These are phyloP conservation scores for Gymnoscelis rufifasciata DNA, from an alignment of 2,888 invertebrate species.

Conservation along the genomic window DNA sequence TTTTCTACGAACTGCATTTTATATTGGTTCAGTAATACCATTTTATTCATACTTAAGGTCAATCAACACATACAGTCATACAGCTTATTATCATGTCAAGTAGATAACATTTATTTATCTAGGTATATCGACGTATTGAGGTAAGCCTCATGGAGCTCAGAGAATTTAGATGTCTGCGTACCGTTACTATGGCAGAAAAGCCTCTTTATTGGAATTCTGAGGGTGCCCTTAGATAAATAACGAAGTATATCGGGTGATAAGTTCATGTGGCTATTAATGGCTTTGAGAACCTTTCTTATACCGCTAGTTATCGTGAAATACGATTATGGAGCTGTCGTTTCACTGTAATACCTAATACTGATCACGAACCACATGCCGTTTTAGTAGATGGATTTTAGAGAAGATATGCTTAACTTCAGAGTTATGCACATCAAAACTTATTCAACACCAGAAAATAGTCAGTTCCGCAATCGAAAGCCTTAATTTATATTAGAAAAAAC, in stretches of 20 bases:
- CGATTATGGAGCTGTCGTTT: neutral
- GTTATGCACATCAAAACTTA: too few species aligned
- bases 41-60: too few species aligned
- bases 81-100: too few species aligned
- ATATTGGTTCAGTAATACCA: too few species aligned
- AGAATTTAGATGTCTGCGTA: slow-evolving; percentile 34
- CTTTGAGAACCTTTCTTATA: slow-evolving; percentile 11
- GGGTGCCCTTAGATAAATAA: slow-evolving; percentile 18
- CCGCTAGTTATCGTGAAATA: neutral
- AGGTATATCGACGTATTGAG: slow-evolving; percentile 35
- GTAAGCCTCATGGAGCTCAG: slow-evolving; percentile 27
- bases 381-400: too few species aligned
- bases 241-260: slow-evolving; percentile 18
- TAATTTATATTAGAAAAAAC: too few species aligned
- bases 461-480: too few species aligned
- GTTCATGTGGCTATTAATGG: slow-evolving; percentile 16
- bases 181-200: slow-evolving; percentile 11
- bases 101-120: too few species aligned
- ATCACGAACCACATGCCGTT: neutral
- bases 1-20: too few species aligned
- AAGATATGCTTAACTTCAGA: too few species aligned
- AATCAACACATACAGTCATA: too few species aligned
- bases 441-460: too few species aligned
- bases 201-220: slow-evolving; percentile 20
- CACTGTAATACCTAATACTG: neutral